Base-by-base conservation (phyloP, 2,113 vertebrate species). In the Chiloscyllium plagiosum region DNA sequence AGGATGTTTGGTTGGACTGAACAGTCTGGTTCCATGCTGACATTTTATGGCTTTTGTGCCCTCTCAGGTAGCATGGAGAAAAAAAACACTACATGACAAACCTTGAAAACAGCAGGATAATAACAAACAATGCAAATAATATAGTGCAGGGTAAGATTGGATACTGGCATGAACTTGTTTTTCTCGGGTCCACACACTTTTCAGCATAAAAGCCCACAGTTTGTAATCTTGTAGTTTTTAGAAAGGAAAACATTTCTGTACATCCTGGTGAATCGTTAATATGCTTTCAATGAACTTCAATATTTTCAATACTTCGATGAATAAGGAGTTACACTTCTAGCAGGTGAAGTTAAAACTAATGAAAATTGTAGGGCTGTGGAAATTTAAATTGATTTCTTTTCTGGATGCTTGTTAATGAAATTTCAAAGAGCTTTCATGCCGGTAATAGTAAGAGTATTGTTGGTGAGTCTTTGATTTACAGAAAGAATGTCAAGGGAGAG, bases 341-440 rank as follows among this genome's bases (percentile, higher is more conserved):
- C 69, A 95, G 42, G 47, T 66, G 37, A 68, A 66, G 3, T 93
- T 93, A 93, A 66, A n/a, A 42, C 7, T 37, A 37, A 93, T 66
- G 15, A 93, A 93, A 93, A 66, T 19, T 66, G 29, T 17, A 33
- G 56, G 87, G 29, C 56, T 93, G 29, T 93, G 61, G 37, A 93
- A n/a, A 93, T 65, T 93, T 68, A 66, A 65, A 93, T 65, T 92
- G 56, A 93, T 93, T 93, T 37, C 56, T 93, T 68, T 93, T 37
- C 10, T 93, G 61, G 26, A 50, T 76, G 17, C 66, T 70, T 69
- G 24, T 68, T 72, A 95, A 76, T 76, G 68, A 76, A 72, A 95
- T 95, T 72, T 52, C 68, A 76, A 76, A 72, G 47, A 33, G 22
- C 8, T 13, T 94, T 94, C 66, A 68, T 50, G 37, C 94, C 68